phyloP scores from a whole-genome alignment of 2,113 vertebrate species.

The Istiophorus platypterus region DNA sequence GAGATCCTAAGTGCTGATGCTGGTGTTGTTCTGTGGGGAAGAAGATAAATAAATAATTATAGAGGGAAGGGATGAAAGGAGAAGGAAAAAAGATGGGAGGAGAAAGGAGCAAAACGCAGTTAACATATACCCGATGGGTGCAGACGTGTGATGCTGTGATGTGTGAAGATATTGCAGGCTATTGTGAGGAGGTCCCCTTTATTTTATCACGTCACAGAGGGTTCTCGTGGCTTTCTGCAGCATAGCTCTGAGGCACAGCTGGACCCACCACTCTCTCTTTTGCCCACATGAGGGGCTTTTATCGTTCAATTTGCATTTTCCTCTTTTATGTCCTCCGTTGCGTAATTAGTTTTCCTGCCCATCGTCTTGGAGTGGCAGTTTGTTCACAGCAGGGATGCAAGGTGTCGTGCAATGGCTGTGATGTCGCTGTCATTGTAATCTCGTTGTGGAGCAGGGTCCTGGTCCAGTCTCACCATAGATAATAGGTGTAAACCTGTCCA shows the following conservation, averaged over 20 bases:
- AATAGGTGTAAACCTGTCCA: slow-evolving; percentile 48
- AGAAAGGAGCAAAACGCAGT: slow-evolving; percentile 60
- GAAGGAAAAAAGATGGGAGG: slow-evolving; percentile 27
- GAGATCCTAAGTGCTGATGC: slow-evolving; percentile 78
- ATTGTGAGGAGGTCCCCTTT: slow-evolving; percentile 76
- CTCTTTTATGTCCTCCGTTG: slow-evolving; percentile 66
- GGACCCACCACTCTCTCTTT: slow-evolving; percentile 50
- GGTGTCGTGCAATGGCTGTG: slow-evolving; percentile 61
- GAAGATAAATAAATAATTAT: slow-evolving; percentile 71
- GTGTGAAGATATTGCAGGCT: slow-evolving; percentile 77
- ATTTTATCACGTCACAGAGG: slow-evolving; percentile 79
- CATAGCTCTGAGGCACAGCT: slow-evolving; percentile 52
- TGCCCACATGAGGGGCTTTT: slow-evolving; percentile 68
- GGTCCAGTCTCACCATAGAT: slow-evolving; percentile 41
- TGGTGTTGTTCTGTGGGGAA: slow-evolving; percentile 62
- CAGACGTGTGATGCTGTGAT: slow-evolving; percentile 75
- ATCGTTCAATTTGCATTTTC: slow-evolving; percentile 73
- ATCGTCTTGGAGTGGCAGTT: slow-evolving; percentile 48
- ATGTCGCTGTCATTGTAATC: slow-evolving; percentile 65
- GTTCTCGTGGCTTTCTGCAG: slow-evolving; percentile 59
- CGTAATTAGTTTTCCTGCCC: slow-evolving; percentile 72
- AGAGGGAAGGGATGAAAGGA: slow-evolving; percentile 39
- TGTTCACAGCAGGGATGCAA: slow-evolving; percentile 63
- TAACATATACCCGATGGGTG: slow-evolving; percentile 67
- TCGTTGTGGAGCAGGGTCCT: slow-evolving; percentile 15